Base-by-base conservation (phyloP, 1,140 invertebrate genomes). In the Aphaenogaster rudis region DNA sequence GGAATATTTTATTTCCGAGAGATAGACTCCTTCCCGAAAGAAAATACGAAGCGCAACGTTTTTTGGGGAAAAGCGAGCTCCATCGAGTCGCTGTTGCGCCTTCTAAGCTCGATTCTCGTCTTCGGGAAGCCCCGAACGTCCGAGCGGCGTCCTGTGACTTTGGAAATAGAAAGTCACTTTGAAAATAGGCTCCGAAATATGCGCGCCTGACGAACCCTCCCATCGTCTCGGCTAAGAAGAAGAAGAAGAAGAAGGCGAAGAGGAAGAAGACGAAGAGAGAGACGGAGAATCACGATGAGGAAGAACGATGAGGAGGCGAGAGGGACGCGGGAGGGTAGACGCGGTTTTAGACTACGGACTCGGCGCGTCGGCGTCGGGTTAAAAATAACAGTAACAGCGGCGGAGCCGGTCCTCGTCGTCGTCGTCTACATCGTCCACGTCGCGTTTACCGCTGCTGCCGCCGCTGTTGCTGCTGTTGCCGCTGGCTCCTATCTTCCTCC, bases 321-420 rank as follows among this genome's bases (percentile, higher is more conserved):
- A 5, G 54, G 8, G 45, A 36, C 13, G 21, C n/a, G 21, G 17
- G 63, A 64, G 71, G 76, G 67, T 45, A 76, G 66, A 78, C 80
- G 94, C 94, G 91, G 92, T 95, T 95, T 95, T 95, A 95, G 95
- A 95, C 94, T 94, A 91, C 92, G 94, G 89, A 93, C 92, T 93
- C 93, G 93, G 89, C 94, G 94, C 93, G 93, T 94, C 94, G 93
- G 94, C 94, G 94, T 94, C 92, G 93, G 92, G 94, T 95, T 95
- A 95, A 95, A 95, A 95, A 95, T 95, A 95, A 95, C 94, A 94
- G 93, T 94, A 91, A 94, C 91, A 93, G 92, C 92, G 67, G 80
- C 86, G 87, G 88, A 88, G 88, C 90, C 85, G 88, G 76, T 87
- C 76, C 59, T 88, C 76, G 78, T 61, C 57, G 77, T 63, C 67